These are phyloP conservation scores for Echeneis naucrates DNA, from an alignment of 2,797 vertebrate genomes.

Conservation along the genomic window DNA sequence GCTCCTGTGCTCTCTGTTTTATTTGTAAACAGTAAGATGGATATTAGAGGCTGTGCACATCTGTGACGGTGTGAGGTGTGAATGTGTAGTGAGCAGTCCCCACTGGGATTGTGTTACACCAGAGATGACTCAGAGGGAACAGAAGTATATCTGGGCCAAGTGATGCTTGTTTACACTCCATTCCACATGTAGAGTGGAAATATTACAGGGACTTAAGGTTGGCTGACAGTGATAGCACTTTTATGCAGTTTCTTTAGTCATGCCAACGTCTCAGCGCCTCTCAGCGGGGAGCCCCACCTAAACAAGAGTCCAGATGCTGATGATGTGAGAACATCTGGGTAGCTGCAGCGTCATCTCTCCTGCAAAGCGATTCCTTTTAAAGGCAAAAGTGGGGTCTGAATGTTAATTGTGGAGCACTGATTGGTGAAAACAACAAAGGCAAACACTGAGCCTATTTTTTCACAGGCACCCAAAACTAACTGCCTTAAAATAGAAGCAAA, in stretches of 20 bases:
- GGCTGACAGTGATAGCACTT: not conserved
- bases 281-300: constrained; percentile 16
- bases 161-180: constrained; percentile 26
- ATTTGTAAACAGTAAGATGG: constrained; percentile 28
- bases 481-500: constrained; percentile 31
- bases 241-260: not conserved
- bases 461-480: not conserved
- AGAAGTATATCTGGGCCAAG: constrained; percentile 30
- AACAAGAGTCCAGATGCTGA: constrained; percentile 4
- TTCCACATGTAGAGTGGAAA: constrained; percentile 60
- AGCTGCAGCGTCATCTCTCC: constrained; percentile 6
- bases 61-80: constrained; percentile 41
- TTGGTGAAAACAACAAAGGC: constrained; percentile 25
- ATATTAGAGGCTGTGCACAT: constrained; percentile 41
- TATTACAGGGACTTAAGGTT: constrained; percentile 25
- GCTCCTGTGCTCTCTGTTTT: not conserved
- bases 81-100: constrained; percentile 48
- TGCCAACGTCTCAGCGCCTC: constrained; percentile 18
- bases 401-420: constrained; percentile 19
- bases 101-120: constrained; percentile 54
- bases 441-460: constrained; percentile 12
- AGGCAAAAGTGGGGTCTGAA: constrained; percentile 32
- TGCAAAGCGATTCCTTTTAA: constrained; percentile 9
- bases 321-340: not conserved
- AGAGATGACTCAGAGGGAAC: constrained; percentile 44